Evolutionary conservation across 2,797 vertebrate species (phyloP), one percentile per base, ranked within the genome.

Genomic region (Darevskia mixta): DNA sequence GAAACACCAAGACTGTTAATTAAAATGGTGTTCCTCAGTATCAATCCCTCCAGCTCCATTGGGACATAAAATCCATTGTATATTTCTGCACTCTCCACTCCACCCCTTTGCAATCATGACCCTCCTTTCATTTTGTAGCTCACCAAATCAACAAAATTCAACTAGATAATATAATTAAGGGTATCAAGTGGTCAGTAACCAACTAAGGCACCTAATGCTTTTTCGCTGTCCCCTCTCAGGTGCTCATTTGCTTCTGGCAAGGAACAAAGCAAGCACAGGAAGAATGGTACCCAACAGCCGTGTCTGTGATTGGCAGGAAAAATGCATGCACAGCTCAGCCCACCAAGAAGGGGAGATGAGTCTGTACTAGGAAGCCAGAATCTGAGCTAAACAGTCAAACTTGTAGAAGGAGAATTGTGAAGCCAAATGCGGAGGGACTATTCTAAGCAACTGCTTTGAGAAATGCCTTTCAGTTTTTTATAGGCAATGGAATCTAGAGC

Each of bases 11-110:
- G 25, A 10, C 4, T 69, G 67, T 55, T 72, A 82, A 86, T 92
- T 88, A 89, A 93, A 87, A 18, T 23, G 61, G 35, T 82, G 66
- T 25, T 27, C 73, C 27, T 81, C 76, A 9, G 5, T 41, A 92
- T 85, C 23, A n/a, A 0, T n/a, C 82, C 67, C 41, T 38, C 32
- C 1, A 8, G 13, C 7, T 67, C 67, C 82, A 92, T 86, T 90
- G 75, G 55, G 81, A 41, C 17, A 86, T 88, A 80, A 27, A 0
- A 29, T 3, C 27, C 79, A 41, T 38, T 90, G 86, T 0, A 45
- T 86, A 83, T 91, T 17, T 38, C 27, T 4, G 17, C 5, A 89
- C 80, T 8, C 80, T 8, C n/a, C 79, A 83, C 86, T 15, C 41
- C 1, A 61, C 11, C 75, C 77, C 83, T 23, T 29, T 71, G 17